Evolutionary conservation across 2,888 invertebrate species (phyloP).

Genomic region (Osmoderma eremita): DNA sequence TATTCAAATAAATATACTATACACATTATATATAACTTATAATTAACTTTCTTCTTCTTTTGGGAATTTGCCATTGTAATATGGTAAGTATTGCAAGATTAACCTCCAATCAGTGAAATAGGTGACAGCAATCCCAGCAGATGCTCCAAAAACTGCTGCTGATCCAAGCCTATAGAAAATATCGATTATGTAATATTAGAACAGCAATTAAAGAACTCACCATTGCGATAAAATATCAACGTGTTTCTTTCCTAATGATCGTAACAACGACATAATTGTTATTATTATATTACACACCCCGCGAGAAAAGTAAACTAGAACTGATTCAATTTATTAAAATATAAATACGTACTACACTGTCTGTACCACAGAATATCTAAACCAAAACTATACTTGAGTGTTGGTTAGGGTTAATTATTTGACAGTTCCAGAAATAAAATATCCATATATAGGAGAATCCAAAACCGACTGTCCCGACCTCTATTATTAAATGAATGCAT

Average conservation of each 20-base stretch:
- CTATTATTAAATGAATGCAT: no score
- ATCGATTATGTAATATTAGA: slow-evolving; percentile 52
- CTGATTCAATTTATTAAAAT: no score
- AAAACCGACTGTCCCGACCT: no score
- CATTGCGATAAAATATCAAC: slow-evolving; percentile 67
- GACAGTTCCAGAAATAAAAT: no score
- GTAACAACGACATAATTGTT: slow-evolving; percentile 36
- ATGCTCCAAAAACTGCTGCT: slow-evolving; percentile 72
- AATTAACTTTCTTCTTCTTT: slow-evolving; percentile 41
- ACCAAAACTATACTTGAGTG: no score
- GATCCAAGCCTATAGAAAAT: slow-evolving; percentile 67
- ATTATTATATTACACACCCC: neutral
- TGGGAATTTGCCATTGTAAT: slow-evolving; percentile 77
- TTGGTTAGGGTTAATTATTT: no score
- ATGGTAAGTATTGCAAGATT: slow-evolving; percentile 77
- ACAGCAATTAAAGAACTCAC: slow-evolving; percentile 60
- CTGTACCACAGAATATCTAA: no score
- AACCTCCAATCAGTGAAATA: slow-evolving; percentile 86
- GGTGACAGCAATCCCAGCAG: slow-evolving; percentile 69
- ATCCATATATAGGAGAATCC: no score
- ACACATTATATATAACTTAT: slow-evolving; percentile 24
- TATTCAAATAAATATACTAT: slow-evolving; percentile 34
- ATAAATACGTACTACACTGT: no score
- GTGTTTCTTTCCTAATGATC: slow-evolving; percentile 70
- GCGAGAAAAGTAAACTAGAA: no score